Conservation (phyloP, 30 jellyfish, hydroid and myxozoan genomes). For the Hydra vulgaris region DNA sequence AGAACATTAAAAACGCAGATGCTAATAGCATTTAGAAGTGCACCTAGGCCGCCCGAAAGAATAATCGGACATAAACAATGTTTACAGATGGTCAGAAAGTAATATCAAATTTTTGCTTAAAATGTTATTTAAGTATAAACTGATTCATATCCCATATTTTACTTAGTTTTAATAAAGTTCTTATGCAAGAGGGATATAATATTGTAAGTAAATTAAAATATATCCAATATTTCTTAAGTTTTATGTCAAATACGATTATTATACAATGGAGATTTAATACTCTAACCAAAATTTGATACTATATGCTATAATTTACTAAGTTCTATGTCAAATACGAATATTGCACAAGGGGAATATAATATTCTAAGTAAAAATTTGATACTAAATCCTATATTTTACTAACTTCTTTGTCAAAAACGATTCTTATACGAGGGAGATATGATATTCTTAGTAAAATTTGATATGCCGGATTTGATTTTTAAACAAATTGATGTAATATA, state of each 20-base stretch:
- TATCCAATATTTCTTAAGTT: neutral
- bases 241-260: neutral
- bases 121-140: too few relatives aligned
- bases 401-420: neutral
- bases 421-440: neutral
- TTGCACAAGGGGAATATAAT: neutral
- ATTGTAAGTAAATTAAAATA: neutral
- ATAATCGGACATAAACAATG: too few relatives aligned
- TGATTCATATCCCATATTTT: neutral
- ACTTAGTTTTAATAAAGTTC: neutral
- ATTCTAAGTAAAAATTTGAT: neutral
- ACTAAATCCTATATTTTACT: neutral
- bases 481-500: neutral
- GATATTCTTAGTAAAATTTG: neutral
- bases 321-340: neutral
- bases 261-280: neutral
- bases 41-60: too few relatives aligned
- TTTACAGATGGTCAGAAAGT: too few relatives aligned
- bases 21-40: too few relatives aligned
- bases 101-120: too few relatives aligned
- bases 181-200: neutral
- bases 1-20: too few relatives aligned
- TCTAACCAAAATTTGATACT: neutral
- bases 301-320: neutral
- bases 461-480: neutral